Evolutionary conservation across 2,797 vertebrate species (phyloP), one percentile per base, ranked within the genome.

Genomic region (Hipposideros larvatus): DNA sequence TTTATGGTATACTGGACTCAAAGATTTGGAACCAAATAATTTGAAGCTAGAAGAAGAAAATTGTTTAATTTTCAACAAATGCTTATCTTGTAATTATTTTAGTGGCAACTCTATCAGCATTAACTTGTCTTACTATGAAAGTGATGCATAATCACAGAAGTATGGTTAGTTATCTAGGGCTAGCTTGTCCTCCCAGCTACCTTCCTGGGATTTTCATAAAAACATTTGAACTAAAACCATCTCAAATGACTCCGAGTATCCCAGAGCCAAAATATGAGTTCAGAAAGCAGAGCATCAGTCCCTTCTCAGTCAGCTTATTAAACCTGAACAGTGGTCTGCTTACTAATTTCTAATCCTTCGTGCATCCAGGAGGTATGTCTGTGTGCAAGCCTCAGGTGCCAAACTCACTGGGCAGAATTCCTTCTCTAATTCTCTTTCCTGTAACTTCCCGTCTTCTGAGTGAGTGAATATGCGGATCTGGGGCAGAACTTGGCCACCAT

Each of bases 401-500:
- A 91, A 88, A 57, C 31, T 84, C 55, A 90, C 6, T 66, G 68
- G 15, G 11, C 65, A 21, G 51, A 93, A 90, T 92, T 85, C 16
- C 24, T 91, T 79, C 34, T 5, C 61, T 46, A 70, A 59, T 63
- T 83, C n/a, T 92, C 68, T 94, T 57, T 89, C 48, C 65, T 94
- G 18, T 65, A 96, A 21, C 46, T 78, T 68, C n/a, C 51, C 66
- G 11, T 78, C 90, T 96, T 94, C 53, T 63, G 57, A 77, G 70
- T 34, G 46, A 94, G 63, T 19, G 43, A 55, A 87, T 94, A 93
- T 92, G 86, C 79, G 96, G 91, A 93, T 96, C 41, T 31, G 28
- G 63, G 86, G 79, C 71, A 87, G 84, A 95, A 93, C 16, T 96
- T 90, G 92, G 70, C 59, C 5, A 24, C 43, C 34, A 74, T 71